Evolutionary conservation across 64 coral and sea anemone genomes (phyloP).

Genomic region (Stichodactyla helianthus): DNA sequence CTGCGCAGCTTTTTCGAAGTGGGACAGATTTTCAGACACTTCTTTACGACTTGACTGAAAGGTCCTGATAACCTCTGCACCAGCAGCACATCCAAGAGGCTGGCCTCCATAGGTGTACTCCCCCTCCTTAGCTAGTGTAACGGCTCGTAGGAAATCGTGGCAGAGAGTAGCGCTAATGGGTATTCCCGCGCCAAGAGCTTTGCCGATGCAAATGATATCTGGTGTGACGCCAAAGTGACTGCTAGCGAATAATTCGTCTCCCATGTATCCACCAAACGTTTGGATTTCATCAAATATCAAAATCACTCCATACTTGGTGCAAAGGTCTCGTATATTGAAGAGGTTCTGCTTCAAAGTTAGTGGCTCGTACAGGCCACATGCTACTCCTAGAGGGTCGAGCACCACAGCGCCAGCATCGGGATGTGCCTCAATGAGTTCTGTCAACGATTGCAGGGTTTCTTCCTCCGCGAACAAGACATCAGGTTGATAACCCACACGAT

Average conservation of each 20-base stretch:
- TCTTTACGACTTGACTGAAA: not conserved
- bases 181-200: not conserved
- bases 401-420: not conserved
- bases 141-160: not conserved
- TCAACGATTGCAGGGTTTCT: not conserved
- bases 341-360: not conserved
- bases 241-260: not conserved
- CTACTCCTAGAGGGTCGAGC: not conserved
- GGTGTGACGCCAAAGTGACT: not conserved
- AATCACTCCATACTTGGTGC: not conserved
- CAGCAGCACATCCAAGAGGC: not conserved
- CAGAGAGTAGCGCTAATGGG: not conserved
- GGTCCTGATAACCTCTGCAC: not conserved
- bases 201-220: constrained; percentile 6
- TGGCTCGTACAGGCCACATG: not conserved
- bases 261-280: not conserved
- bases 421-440: not conserved
- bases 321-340: not conserved
- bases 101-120: not conserved
- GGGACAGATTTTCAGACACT: not conserved
- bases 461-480: not conserved
- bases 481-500: not conserved
- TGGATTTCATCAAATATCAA: not conserved
- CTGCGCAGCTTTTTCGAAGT: not conserved
- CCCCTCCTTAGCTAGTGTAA: not conserved